Evolutionary conservation across 2,113 vertebrate species (phyloP), one percentile per base, ranked within the genome.

Genomic region (Hydropotes inermis): DNA sequence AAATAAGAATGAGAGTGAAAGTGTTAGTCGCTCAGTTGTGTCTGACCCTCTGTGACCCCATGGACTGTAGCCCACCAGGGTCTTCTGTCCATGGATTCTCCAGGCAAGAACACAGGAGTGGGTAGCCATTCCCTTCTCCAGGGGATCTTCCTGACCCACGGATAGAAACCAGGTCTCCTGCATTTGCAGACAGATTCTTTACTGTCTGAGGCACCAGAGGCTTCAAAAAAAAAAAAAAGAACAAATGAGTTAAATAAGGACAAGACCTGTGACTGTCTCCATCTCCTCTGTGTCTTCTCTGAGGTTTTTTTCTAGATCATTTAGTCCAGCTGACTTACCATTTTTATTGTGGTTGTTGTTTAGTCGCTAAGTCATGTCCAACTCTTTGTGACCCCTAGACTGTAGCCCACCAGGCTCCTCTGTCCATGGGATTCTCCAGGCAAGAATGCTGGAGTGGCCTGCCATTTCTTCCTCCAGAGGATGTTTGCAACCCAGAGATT

Each of bases 261-360:
- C 21, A 30, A 16, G 23, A 21, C 13, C 1, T 12, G 3, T 2
- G n/a, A 11, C 19, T 7, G 0, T 19, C 47, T 15, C 33, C 14
- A 0, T 21, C 47, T 25, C n/a, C 52, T 58, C 6, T 12, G 0
- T 0, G 3, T 30, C 33, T 64, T 33, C 39, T 27, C 2, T 36
- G 2, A 52, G 28, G 25, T 25, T 70, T 36, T 25, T 14, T 19
- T 82, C 85, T 17, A 9, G 7, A 45, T 45, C 39, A 16, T 28
- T 45, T 16, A 78, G 39, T 28, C 13, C 28, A n/a, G 33, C 16
- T 67, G 33, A 67, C 61, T 67, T 10, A n/a, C 33, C 61, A 9
- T 67, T 19, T 19, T 4, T 67, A 33, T 67, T n/a, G 33, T 67
- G 61, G 61, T n/a, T 2, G 60, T 3, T 33, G 33, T 39, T 39